Evolutionary conservation across 2,888 invertebrate species (phyloP).

Genomic region (Anodontia alba): DNA sequence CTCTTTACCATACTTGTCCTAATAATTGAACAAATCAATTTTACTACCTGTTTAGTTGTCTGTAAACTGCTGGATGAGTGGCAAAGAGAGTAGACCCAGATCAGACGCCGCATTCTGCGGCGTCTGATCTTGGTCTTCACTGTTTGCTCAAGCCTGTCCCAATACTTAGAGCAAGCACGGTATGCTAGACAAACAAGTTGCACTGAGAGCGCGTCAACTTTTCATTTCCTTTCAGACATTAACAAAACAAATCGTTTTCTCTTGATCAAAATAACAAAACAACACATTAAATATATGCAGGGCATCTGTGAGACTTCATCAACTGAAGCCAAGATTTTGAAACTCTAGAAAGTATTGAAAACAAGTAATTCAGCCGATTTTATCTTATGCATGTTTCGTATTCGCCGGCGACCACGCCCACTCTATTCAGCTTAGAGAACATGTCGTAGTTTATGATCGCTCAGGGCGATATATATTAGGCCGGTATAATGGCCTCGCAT

Average conservation of each 20-base stretch:
- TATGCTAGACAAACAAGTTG: not conserved
- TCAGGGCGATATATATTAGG: constrained; percentile 7
- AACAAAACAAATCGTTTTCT: constrained; percentile 15
- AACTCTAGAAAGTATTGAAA: constrained; percentile 15
- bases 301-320: constrained; percentile 13
- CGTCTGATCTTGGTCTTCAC: too few species aligned
- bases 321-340: constrained; percentile 1
- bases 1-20: too few species aligned
- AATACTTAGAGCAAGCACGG: too few species aligned
- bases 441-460: constrained; percentile 11
- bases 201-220: not conserved
- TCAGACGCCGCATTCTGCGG: too few species aligned
- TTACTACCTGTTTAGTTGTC: too few species aligned
- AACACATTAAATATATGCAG: constrained; percentile 13
- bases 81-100: too few species aligned
- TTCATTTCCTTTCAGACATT: constrained; percentile 4
- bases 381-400: constrained; percentile 13
- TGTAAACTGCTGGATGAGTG: too few species aligned
- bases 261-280: constrained; percentile 11
- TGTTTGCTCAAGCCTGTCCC: too few species aligned
- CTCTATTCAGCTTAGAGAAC: constrained; percentile 8
- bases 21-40: too few species aligned
- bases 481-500: constrained; percentile 13
- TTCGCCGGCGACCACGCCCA: not conserved
- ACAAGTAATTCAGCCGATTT: constrained; percentile 11